phyloP scores from a whole-genome alignment of 1,140 invertebrate genomes.

The Drosophila nannoptera region DNA sequence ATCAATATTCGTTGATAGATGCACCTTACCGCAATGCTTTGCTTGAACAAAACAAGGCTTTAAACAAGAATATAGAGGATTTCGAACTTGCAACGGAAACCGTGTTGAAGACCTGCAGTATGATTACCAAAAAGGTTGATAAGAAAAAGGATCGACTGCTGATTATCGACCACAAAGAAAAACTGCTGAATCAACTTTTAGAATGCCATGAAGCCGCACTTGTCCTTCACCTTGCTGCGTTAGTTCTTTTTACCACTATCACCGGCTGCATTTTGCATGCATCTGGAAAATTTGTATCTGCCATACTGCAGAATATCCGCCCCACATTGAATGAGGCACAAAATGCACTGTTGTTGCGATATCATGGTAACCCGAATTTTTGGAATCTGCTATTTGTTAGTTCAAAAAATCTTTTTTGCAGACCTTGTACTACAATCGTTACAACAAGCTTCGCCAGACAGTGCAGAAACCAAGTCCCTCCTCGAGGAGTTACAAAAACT shows the following conservation, averaged over 20 bases:
- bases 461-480: constrained; percentile 78
- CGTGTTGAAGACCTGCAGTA: constrained; percentile 86
- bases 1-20: constrained; percentile 25
- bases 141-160: constrained; percentile 91
- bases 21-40: constrained; percentile 83
- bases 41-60: constrained; percentile 82
- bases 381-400: not conserved
- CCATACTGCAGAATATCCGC: constrained; percentile 87
- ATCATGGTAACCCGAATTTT: constrained; percentile 84
- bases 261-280: constrained; percentile 92
- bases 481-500: constrained; percentile 77
- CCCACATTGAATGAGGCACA: constrained; percentile 84
- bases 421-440: constrained; percentile 84
- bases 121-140: constrained; percentile 92
- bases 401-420: constrained; percentile 42
- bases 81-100: constrained; percentile 87
- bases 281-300: constrained; percentile 93
- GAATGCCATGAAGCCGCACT: constrained; percentile 88
- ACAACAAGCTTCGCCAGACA: constrained; percentile 78
- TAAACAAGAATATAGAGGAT: constrained; percentile 85
- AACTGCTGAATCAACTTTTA: constrained; percentile 88
- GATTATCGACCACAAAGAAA: constrained; percentile 88
- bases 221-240: constrained; percentile 88
- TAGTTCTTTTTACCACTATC: constrained; percentile 89
- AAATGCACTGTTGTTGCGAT: constrained; percentile 83